Evolutionary conservation across 2,113 vertebrate genomes (phyloP), one percentile per base, ranked within the genome.

Genomic region (Oxygymnocypris stewartii): DNA sequence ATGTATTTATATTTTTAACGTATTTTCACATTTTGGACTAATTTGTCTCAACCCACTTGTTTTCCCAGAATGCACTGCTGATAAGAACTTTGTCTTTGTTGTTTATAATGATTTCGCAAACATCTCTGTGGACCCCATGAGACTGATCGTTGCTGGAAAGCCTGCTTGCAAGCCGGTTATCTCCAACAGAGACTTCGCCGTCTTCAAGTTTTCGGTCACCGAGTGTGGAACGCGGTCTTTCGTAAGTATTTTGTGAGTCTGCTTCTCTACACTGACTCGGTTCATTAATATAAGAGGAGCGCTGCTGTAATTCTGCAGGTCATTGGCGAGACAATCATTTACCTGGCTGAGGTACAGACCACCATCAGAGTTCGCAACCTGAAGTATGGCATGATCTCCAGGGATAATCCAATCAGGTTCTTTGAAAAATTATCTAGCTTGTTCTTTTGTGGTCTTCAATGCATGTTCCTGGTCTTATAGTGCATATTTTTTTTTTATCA

Each of bases 191-290:
- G 59, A 90, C 4, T 89, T 93, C 2, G 93, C 92, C n/a, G 86
- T 95, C 88, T 95, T 92, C 85, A 95, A 94, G 81, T 94, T 95
- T 77, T 87, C 89, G 75, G 80, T 94, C 11, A 88, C 84, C 9
- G 92, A 93, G 25, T 95, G 95, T 92, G 94, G 95, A 44, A 42
- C 89, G 35, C 93, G 18, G 67, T 40, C 77, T 28, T 94, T 92
- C 16, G 95, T 95, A 87, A 95, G 92, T 91, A 18, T 25, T 35
- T 1, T 7, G 35, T 1, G 4, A 9, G 35, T 40, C 18, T 1
- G 35, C 11, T 63, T 40, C 6, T 51, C 4, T 20, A 35, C 10
- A 25, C 57, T 35, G 2, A 37, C 23, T 35, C n/a, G 16, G 18
- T 40, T 20, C 35, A n/a, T 9, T 42, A 2, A 28, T 14, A 75